phyloP scores from a whole-genome alignment of 2,888 invertebrate genomes.

The Noctua fimbriata region DNA sequence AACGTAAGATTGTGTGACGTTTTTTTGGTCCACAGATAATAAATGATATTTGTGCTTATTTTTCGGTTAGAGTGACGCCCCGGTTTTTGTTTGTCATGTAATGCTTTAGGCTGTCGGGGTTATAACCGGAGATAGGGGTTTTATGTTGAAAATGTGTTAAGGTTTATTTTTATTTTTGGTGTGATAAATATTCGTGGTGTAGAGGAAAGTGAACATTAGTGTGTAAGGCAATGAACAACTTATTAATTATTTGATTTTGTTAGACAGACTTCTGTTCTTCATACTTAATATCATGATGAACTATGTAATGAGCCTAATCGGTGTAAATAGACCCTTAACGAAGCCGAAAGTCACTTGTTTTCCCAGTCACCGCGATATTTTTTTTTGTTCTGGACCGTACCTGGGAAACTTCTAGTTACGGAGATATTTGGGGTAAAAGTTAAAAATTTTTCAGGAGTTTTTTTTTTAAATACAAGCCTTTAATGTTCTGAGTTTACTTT shows the following conservation, averaged over 20 bases:
- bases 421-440: too few species aligned
- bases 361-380: too few species aligned
- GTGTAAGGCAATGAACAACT: neutral
- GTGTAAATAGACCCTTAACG: too few species aligned
- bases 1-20: conserved; percentile 84
- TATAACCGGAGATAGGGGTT: conserved; percentile 29
- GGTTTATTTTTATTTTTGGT: conserved; percentile 11
- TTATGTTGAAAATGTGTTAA: conserved; percentile 28
- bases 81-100: conserved; percentile 46
- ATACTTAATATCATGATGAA: neutral
- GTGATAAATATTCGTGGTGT: conserved; percentile 4
- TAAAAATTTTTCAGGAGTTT: too few species aligned
- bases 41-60: conserved; percentile 67
- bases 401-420: too few species aligned
- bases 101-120: conserved; percentile 33
- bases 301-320: neutral
- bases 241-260: neutral
- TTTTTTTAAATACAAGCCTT: too few species aligned
- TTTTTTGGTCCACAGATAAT: conserved; percentile 78
- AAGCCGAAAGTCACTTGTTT: too few species aligned
- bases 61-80: conserved; percentile 43
- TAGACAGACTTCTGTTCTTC: neutral
- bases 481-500: too few species aligned
- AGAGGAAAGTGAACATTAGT: neutral
- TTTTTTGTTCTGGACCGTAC: too few species aligned